Percentiles rank a stretch among this genome's conserved stretches.
phyloP scores from a whole-genome alignment of 2,113 vertebrate species.

The Rhinolophus sinicus region DNA sequence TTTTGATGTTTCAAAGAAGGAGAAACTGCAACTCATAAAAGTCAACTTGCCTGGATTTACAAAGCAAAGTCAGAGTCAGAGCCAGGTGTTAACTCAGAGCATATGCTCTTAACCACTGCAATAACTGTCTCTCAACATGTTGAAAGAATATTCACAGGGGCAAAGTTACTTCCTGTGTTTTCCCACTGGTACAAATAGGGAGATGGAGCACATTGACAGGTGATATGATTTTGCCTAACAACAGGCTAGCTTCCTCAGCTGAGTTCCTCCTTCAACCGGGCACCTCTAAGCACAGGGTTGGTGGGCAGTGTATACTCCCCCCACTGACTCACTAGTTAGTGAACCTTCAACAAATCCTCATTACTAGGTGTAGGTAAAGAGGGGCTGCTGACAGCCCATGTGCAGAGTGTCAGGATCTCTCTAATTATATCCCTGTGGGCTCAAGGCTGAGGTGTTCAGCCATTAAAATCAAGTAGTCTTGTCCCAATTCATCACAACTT shows the following conservation, averaged over 20 bases:
- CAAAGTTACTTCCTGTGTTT: background rate
- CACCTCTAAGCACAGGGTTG: background rate
- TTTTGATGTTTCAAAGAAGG: background rate
- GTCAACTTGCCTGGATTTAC: background rate
- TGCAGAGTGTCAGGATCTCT: background rate
- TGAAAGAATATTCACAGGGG: background rate
- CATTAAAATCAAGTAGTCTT: background rate
- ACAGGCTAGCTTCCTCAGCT: background rate
- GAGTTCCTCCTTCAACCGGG: background rate
- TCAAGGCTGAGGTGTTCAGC: background rate
- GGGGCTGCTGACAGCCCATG: background rate
- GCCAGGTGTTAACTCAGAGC: background rate
- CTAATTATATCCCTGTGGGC: background rate
- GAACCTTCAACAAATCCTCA: background rate
- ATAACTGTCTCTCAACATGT: background rate
- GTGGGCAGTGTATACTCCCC: rapidly evolving
- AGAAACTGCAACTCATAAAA: background rate
- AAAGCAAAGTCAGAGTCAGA: background rate
- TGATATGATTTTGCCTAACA: background rate
- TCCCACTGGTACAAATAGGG: background rate
- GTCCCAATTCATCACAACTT: background rate
- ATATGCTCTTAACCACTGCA: background rate
- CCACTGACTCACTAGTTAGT: background rate
- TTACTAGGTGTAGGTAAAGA: background rate
- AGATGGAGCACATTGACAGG: background rate